These are phyloP conservation scores for Discoglossus pictus DNA, from an alignment of 2,797 vertebrate genomes.

Conservation along the genomic window DNA sequence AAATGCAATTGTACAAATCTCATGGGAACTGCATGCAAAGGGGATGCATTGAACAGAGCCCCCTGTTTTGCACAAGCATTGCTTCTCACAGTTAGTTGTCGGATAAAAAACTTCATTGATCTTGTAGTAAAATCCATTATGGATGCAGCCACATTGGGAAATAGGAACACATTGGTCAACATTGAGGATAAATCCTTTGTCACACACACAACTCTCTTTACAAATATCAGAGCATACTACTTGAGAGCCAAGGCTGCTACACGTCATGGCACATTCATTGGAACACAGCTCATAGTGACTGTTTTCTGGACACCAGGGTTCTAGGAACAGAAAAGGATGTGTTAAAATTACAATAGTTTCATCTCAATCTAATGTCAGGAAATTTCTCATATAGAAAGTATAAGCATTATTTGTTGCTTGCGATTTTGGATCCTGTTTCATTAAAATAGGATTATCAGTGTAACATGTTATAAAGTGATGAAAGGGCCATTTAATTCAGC, in stretches of 20 bases:
- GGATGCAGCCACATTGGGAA: constrained; percentile 28
- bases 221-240: constrained; percentile 45
- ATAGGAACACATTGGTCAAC: not conserved
- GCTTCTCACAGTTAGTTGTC: constrained; percentile 14
- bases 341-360: not conserved
- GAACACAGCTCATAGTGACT: constrained; percentile 50
- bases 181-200: constrained; percentile 30
- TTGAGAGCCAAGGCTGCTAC: constrained; percentile 21
- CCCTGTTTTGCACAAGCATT: constrained; percentile 5
- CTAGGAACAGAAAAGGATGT: constrained; percentile 1
- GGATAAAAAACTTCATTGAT: constrained; percentile 28
- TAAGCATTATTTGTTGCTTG: no score
- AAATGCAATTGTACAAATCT: constrained; percentile 7
- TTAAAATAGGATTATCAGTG: no score
- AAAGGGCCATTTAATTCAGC: no score
- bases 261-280: constrained; percentile 16
- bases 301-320: constrained; percentile 34
- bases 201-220: constrained; percentile 55
- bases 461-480: no score
- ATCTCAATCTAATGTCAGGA: no score
- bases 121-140: constrained; percentile 26
- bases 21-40: not conserved
- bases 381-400: no score
- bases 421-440: no score
- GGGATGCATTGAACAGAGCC: not conserved